These are phyloP conservation scores for Hiodon tergisus DNA, from an alignment of 2,113 vertebrate genomes.

Conservation along the genomic window DNA sequence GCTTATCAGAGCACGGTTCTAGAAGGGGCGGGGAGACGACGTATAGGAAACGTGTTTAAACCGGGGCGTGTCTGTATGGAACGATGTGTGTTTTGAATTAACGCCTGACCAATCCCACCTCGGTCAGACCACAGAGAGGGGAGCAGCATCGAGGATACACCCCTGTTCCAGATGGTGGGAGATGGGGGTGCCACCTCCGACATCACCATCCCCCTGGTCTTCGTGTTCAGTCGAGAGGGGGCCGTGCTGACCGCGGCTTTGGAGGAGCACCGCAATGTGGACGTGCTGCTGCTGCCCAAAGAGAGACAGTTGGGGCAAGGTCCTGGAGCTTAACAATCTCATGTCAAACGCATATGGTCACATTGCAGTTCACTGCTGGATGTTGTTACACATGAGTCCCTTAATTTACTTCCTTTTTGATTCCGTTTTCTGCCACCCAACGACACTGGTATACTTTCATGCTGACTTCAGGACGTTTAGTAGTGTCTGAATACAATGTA, in stretches of 20 bases:
- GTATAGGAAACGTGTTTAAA: too few relatives aligned
- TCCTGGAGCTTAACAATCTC: slow-evolving; percentile 26
- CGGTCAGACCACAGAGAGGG: slow-evolving; percentile 62
- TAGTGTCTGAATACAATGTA: too few relatives aligned
- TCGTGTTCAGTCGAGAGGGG: slow-evolving; percentile 67
- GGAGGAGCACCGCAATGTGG: slow-evolving; percentile 62
- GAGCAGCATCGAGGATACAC: slow-evolving; percentile 62
- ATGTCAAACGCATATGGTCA: too few relatives aligned
- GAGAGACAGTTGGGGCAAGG: slow-evolving; percentile 60
- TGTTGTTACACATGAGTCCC: not conserved
- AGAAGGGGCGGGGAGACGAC: too few relatives aligned
- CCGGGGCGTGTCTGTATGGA: too few relatives aligned
- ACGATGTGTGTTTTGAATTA: too few relatives aligned
- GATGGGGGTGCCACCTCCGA: slow-evolving; percentile 62
- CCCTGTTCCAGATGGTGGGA: slow-evolving; percentile 75
- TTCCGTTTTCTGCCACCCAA: too few relatives aligned
- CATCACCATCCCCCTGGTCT: slow-evolving; percentile 63
- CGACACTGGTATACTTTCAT: too few relatives aligned
- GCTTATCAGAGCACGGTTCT: too few relatives aligned
- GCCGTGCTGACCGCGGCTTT: slow-evolving; percentile 58
- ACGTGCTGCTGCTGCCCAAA: slow-evolving; percentile 63
- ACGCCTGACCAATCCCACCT: not conserved
- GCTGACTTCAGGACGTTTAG: too few relatives aligned
- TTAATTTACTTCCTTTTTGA: too few relatives aligned
- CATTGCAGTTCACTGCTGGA: not conserved